Evolutionary conservation across 2,113 vertebrate species (phyloP).

Genomic region (Psephotus haematonotus): DNA sequence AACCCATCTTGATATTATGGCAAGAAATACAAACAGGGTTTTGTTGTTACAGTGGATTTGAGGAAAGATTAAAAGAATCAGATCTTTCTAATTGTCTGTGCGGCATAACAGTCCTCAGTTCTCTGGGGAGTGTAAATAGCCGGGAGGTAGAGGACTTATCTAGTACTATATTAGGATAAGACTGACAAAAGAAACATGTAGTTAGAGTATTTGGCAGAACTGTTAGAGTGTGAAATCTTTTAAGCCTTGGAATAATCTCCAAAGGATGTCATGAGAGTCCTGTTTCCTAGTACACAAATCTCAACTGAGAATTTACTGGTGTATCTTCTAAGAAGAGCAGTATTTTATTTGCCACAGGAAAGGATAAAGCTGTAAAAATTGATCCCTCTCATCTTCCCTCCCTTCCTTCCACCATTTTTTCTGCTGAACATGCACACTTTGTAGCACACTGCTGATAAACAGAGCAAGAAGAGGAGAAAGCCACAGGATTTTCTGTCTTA

Average conservation of each 20-base stretch:
- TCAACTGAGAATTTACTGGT: not conserved
- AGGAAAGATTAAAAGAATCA: not conserved
- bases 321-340: not conserved
- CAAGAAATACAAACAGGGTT: not conserved
- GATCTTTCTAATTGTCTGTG: not conserved
- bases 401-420: fast-evolving
- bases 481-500: not conserved
- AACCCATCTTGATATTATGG: not conserved
- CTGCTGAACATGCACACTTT: not conserved
- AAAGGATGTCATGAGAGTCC: not conserved
- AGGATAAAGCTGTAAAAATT: not conserved
- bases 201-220: not conserved
- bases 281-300: not conserved
- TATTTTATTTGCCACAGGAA: not conserved
- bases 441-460: not conserved
- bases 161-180: not conserved
- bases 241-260: conserved; percentile 31
- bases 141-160: not conserved
- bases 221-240: conserved; percentile 31
- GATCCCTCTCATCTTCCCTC: not conserved
- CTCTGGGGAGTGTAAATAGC: not conserved
- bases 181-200: not conserved
- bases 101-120: not conserved
- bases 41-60: not conserved
- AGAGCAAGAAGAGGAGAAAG: not conserved